Evolutionary conservation across 2,797 vertebrate genomes (phyloP).

Genomic region (Sphenodon punctatus): DNA sequence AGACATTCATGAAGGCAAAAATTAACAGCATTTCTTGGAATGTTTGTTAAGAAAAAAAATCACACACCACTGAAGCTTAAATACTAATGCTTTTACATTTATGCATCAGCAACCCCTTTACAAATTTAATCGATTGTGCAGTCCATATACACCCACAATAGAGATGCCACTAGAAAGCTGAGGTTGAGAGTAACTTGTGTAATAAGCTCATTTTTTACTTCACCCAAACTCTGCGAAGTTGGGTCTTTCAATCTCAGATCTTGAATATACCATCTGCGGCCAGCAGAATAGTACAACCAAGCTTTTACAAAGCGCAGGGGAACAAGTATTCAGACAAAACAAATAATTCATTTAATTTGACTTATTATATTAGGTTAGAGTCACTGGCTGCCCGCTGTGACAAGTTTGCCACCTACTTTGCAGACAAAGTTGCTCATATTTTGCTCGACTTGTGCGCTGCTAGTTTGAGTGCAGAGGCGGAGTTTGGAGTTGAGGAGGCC

Average conservation of each 20-base stretch:
- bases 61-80: not conserved
- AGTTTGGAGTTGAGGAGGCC: too few relatives aligned
- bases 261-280: not conserved
- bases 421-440: too few relatives aligned
- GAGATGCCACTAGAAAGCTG: not conserved
- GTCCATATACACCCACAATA: fast-evolving
- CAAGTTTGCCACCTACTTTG: too few relatives aligned
- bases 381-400: too few relatives aligned
- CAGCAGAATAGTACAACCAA: not conserved
- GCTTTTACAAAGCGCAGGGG: not conserved
- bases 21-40: not conserved
- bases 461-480: too few relatives aligned
- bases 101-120: not conserved
- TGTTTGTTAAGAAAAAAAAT: not conserved
- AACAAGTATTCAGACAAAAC: too few relatives aligned
- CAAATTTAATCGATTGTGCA: not conserved
- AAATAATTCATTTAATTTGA: too few relatives aligned
- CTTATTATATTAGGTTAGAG: too few relatives aligned
- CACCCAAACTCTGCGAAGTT: fast-evolving
- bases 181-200: not conserved
- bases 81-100: not conserved
- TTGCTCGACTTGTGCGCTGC: too few relatives aligned
- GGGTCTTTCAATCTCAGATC: not conserved
- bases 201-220: not conserved
- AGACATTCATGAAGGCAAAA: not conserved